phyloP scores from a whole-genome alignment of 1,140 invertebrate species.

The Cardiocondyla obscurior region DNA sequence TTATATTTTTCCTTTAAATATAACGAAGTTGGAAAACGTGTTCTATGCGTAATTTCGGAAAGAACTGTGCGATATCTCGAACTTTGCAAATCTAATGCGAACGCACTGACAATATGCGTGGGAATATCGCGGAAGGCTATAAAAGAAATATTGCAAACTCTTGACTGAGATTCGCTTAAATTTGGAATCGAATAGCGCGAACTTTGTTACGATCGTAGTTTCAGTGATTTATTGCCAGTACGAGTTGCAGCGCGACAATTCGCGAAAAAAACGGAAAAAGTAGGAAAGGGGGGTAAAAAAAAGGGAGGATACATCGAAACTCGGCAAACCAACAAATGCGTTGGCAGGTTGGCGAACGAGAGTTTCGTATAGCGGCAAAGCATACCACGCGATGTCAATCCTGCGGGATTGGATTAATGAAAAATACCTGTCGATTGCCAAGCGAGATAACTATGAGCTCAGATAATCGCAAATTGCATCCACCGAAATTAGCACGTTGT shows the following conservation, averaged over 20 bases:
- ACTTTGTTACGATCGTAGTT: conserved; percentile 46
- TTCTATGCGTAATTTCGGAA: background rate
- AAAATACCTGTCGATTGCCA: conserved; percentile 45
- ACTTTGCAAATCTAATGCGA: conserved; percentile 4
- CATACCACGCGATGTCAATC: conserved; percentile 17
- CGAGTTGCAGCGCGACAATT: conserved; percentile 1
- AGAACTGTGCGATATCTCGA: background rate
- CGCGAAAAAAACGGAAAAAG: background rate
- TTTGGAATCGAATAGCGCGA: conserved; percentile 27
- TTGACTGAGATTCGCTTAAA: conserved; percentile 49
- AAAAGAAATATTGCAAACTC: conserved; percentile 39
- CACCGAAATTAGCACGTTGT: background rate
- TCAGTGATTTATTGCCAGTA: conserved; percentile 18
- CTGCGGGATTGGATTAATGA: conserved; percentile 51
- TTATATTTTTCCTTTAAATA: background rate
- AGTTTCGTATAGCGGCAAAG: conserved; percentile 22
- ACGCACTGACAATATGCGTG: conserved; percentile 20
- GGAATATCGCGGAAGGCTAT: conserved; percentile 1
- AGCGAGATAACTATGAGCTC: background rate
- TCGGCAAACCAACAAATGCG: conserved; percentile 14
- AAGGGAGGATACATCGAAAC: background rate
- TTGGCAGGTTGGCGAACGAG: conserved; percentile 3
- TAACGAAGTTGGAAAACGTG: background rate
- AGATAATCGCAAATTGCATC: conserved; percentile 5
- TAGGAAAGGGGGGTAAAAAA: conserved; percentile 23